Conservation (phyloP, 2,797 vertebrate genomes). For the Perodicticus potto region DNA sequence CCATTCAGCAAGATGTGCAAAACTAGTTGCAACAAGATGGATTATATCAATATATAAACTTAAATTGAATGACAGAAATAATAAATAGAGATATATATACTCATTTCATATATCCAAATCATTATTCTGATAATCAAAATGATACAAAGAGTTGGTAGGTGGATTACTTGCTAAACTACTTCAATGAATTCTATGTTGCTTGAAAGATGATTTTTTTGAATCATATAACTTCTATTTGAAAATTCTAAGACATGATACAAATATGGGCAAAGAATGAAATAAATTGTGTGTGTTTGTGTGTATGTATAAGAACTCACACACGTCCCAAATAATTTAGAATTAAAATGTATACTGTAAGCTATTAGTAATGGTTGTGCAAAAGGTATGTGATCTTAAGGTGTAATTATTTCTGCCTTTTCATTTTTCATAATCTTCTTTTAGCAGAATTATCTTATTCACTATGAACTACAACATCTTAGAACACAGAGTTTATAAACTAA, state of each 20-base stretch:
- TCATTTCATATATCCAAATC: not conserved
- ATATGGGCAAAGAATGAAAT: not conserved
- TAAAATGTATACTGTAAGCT: not conserved
- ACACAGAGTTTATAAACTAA: not conserved
- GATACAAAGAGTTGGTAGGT: not conserved
- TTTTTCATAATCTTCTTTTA: conserved; percentile 5
- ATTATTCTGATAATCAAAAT: not conserved
- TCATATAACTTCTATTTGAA: conserved; percentile 21
- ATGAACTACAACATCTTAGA: not conserved
- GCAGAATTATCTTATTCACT: not conserved
- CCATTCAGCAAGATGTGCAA: not conserved
- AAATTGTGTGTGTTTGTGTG: not conserved
- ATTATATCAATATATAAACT: not conserved
- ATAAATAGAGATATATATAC: not conserved
- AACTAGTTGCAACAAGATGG: not conserved
- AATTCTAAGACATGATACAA: not conserved
- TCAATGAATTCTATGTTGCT: not conserved
- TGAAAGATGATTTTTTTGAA: conserved; percentile 27
- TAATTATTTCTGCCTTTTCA: not conserved
- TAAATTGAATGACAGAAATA: not conserved
- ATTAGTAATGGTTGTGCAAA: not conserved
- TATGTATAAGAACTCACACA: not conserved
- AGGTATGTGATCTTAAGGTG: not conserved
- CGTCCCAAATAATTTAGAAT: not conserved
- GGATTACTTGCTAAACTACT: not conserved